Percentiles rank a stretch among this genome's conserved stretches.
Evolutionary conservation across 2,113 vertebrate genomes (phyloP).

Genomic region (Sinocyclocheilus anophthalmus): DNA sequence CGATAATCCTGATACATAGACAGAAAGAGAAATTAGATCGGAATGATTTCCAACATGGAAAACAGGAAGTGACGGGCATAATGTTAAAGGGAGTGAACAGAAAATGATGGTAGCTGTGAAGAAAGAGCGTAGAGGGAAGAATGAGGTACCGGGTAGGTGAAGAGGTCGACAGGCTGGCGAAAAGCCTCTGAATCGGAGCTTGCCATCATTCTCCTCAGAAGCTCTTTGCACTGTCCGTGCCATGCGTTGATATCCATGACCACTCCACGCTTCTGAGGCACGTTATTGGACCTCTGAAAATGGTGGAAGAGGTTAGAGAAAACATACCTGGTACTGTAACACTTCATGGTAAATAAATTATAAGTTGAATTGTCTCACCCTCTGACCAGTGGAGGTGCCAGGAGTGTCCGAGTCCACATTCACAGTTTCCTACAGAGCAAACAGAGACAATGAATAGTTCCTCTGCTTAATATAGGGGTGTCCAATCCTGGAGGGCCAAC

Average conservation of each 20-base stretch:
- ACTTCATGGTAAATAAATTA: not conserved
- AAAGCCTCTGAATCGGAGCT: conserved; percentile 91
- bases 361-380: conserved; percentile 72
- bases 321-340: not conserved
- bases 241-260: conserved; percentile 79
- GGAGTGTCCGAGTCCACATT: conserved; percentile 94
- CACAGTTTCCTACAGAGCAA: conserved; percentile 69
- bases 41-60: not conserved
- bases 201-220: conserved; percentile 85
- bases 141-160: conserved; percentile 83
- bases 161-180: conserved; percentile 87
- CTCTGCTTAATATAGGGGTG: not conserved
- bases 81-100: not conserved
- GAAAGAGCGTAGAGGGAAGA: not conserved
- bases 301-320: not conserved
- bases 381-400: conserved; percentile 89
- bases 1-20: conserved; percentile 83
- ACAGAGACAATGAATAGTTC: not conserved
- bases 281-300: conserved; percentile 53
- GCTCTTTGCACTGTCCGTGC: conserved; percentile 85
- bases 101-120: not conserved
- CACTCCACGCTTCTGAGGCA: conserved; percentile 69
- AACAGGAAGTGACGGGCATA: not conserved
- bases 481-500: not conserved
- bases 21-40: not conserved